Evolutionary conservation across 2,113 vertebrate species (phyloP), one percentile per base, ranked within the genome.

Genomic region (Panthera leo): DNA sequence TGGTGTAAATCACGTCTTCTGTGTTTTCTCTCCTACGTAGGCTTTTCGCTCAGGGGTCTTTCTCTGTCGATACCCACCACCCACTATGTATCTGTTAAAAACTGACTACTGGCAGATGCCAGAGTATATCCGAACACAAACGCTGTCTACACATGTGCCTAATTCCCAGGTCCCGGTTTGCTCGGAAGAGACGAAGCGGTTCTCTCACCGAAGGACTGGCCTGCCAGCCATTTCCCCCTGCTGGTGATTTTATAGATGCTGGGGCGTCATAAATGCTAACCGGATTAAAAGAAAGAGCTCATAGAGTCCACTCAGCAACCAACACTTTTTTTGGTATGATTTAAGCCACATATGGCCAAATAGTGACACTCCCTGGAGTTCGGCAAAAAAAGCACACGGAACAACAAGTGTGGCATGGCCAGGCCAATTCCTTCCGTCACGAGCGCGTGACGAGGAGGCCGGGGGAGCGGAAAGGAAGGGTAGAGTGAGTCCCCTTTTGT

Each of bases 151-250:
- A 0, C 34, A 34, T 27, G 10, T 39, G 23, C n/a, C 31, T 39
- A 23, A 18, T 19, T 48, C 53, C 85, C 68, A 51, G 85, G 51
- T 36, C 42, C 14, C 3, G 6, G 25, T 92, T 10, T 18, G 29
- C 39, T 39, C 1, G 0, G 29, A 16, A 39, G 34, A 82, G 14
- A 14, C 14, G 18, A 10, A 18, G 39, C 0, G 2, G 21, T 45
- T 19, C 5, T 10, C 36, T 21, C 58, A 23, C 53, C 0, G 7
- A 51, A 2, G 45, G 42, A 7, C 34, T 25, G 53, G n/a, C 31
- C 51, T 1, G 0, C 23, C 1, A 6, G 27, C 68, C 55, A 5
- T 3, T 16, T 18, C 70, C n/a, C 70, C n/a, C 82, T 7, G 13
- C 39, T 48, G 4, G 3, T 4, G 4, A 11, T 23, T 25, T 27